Evolutionary conservation across 2,888 invertebrate species (phyloP).

Genomic region (Tholera decimalis): DNA sequence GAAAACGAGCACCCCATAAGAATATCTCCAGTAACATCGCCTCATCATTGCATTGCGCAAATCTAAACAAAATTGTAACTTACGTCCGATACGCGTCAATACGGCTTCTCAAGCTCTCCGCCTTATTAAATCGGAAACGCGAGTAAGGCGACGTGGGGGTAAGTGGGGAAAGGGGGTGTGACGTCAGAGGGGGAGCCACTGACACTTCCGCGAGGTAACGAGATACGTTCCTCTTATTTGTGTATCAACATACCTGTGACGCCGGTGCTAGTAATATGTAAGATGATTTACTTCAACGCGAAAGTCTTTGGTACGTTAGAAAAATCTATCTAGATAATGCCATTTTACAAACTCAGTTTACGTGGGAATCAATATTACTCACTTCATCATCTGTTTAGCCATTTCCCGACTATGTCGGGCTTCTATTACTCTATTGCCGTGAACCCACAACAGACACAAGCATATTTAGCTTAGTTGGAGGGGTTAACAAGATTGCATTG

Average conservation of each 20-base stretch:
- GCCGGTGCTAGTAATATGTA: slow-evolving; percentile 18
- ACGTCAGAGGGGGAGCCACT: slow-evolving; percentile 43
- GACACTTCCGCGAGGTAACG: slow-evolving; percentile 68
- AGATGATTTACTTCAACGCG: slow-evolving; percentile 3
- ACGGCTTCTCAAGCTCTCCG: slow-evolving; percentile 46
- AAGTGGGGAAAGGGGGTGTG: slow-evolving; percentile 14
- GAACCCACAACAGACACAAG: no score
- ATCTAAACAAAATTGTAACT: slow-evolving; percentile 46
- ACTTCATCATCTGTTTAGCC: no score
- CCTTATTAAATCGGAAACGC: slow-evolving; percentile 70
- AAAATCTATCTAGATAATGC: background rate
- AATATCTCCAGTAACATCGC: slow-evolving; percentile 1
- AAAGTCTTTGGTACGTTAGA: background rate
- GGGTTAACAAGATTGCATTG: no score
- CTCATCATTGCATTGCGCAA: slow-evolving; percentile 32
- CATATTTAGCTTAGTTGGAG: no score
- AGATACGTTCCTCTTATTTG: slow-evolving; percentile 64
- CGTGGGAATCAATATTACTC: no score
- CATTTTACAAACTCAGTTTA: no score
- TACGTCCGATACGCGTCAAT: slow-evolving; percentile 58
- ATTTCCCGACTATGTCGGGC: no score
- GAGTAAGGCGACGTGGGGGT: slow-evolving; percentile 44
- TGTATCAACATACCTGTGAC: slow-evolving; percentile 49
- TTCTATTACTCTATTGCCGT: no score
- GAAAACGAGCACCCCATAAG: slow-evolving; percentile 9